Conservation (phyloP, 37 sponge, comb jelly and placozoan genomes). For the Halisarca cf. caerulea region DNA sequence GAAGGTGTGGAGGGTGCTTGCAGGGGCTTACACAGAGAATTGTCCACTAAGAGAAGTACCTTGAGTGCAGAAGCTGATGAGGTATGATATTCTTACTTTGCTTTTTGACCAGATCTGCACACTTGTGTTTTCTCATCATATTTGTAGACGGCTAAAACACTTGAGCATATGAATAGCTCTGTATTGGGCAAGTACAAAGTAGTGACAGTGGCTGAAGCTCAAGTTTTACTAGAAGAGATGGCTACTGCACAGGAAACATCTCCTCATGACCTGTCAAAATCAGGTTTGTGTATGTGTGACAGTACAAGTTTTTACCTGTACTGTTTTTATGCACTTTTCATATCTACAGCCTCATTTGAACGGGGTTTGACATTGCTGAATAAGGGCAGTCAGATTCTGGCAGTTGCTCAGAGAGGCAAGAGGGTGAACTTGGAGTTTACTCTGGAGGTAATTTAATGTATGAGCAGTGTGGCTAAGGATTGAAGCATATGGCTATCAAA, state of each 20-base stretch:
- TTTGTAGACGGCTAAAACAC: constrained; percentile 69
- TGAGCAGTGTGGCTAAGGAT: too few species aligned
- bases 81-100: not conserved
- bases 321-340: too few species aligned
- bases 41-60: not conserved
- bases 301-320: too few species aligned
- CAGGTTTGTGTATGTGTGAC: constrained; percentile 17
- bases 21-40: not conserved
- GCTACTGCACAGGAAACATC: not conserved
- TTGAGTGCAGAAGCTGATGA: constrained; percentile 13
- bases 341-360: constrained; percentile 32
- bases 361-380: constrained; percentile 30
- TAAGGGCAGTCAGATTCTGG: constrained; percentile 40
- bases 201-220: constrained; percentile 56
- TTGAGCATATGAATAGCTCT: constrained; percentile 57
- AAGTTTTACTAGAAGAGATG: constrained; percentile 43
- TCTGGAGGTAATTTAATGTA: constrained; percentile 35
- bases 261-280: constrained; percentile 13
- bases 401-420: constrained; percentile 55
- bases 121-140: not conserved
- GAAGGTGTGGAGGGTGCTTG: not conserved
- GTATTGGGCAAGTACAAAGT: constrained; percentile 60
- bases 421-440: constrained; percentile 58
- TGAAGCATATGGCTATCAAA: too few species aligned
- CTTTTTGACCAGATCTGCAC: too few species aligned